Conservation (phyloP, 1,140 invertebrate species). For the Anastatus disparis region DNA sequence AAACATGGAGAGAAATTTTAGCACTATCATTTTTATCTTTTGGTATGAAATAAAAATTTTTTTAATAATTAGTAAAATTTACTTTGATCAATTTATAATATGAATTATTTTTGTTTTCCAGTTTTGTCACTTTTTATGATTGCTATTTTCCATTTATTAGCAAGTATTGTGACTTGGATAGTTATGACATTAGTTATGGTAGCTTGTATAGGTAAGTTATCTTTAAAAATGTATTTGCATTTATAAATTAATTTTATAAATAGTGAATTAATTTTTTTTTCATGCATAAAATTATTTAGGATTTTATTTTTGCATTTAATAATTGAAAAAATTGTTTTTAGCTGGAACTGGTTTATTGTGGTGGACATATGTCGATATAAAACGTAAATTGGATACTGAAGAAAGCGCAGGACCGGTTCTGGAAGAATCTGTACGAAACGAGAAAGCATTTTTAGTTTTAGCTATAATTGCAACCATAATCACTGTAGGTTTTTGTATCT, state of each 20-base stretch:
- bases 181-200: constrained; percentile 84
- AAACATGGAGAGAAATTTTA: constrained; percentile 86
- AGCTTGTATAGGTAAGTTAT: constrained; percentile 73
- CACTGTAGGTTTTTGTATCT: constrained; percentile 72
- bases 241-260: constrained; percentile 28
- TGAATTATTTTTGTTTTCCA: constrained; percentile 63
- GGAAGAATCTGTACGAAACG: constrained; percentile 85
- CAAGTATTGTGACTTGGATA: constrained; percentile 85
- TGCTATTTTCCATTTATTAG: constrained; percentile 84
- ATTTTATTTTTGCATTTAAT: background rate
- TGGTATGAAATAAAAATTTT: constrained; percentile 68
- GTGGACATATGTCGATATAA: constrained; percentile 88
- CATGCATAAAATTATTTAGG: constrained; percentile 14
- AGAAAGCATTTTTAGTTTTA: constrained; percentile 84
- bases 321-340: constrained; percentile 49
- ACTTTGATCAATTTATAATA: background rate
- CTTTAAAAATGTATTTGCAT: too few species aligned
- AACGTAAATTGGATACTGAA: constrained; percentile 74
- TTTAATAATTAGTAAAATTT: constrained; percentile 9
- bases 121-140: constrained; percentile 86
- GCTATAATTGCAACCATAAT: constrained; percentile 89
- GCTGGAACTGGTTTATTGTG: constrained; percentile 83
- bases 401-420: constrained; percentile 68
- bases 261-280: constrained; percentile 4
- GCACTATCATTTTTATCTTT: constrained; percentile 84